Conservation (phyloP, 2,113 vertebrate genomes). For the Epinephelus cyanopodus region DNA sequence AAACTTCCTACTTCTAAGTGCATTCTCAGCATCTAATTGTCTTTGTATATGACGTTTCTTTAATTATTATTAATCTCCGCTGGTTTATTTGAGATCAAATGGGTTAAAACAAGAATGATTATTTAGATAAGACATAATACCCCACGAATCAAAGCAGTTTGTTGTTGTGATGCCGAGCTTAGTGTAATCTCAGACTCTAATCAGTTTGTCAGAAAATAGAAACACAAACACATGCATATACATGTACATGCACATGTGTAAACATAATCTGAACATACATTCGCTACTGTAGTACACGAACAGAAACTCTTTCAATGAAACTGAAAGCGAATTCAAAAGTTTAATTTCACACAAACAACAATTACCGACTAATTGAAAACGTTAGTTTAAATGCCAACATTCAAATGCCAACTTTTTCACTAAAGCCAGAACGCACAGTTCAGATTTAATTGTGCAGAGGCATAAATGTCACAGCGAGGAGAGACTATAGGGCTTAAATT, state of each 20-base stretch:
- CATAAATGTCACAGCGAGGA: conserved; percentile 19
- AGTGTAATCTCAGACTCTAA: conserved; percentile 16
- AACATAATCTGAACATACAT: neutral
- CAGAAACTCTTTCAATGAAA: neutral
- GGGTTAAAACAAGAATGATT: conserved; percentile 52
- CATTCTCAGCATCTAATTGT: conserved; percentile 50
- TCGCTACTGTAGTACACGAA: neutral
- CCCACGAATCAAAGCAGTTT: conserved; percentile 33
- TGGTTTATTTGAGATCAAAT: conserved; percentile 57
- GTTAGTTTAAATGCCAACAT: neutral
- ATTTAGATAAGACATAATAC: conserved; percentile 40
- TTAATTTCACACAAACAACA: neutral
- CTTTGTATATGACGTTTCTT: conserved; percentile 22
- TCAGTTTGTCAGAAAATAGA: neutral
- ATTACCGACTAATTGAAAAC: neutral
- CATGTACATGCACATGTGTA: neutral
- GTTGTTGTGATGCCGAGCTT: neutral
- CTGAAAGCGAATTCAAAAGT: neutral
- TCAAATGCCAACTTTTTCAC: neutral
- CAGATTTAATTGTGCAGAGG: neutral
- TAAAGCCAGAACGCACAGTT: neutral
- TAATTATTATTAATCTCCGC: conserved; percentile 56
- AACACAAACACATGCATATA: neutral
- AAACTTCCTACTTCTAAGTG: conserved; percentile 47
- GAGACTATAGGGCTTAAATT: neutral